Evolutionary conservation across 2,113 vertebrate genomes (phyloP).

Genomic region (Pseudopodoces humilis): DNA sequence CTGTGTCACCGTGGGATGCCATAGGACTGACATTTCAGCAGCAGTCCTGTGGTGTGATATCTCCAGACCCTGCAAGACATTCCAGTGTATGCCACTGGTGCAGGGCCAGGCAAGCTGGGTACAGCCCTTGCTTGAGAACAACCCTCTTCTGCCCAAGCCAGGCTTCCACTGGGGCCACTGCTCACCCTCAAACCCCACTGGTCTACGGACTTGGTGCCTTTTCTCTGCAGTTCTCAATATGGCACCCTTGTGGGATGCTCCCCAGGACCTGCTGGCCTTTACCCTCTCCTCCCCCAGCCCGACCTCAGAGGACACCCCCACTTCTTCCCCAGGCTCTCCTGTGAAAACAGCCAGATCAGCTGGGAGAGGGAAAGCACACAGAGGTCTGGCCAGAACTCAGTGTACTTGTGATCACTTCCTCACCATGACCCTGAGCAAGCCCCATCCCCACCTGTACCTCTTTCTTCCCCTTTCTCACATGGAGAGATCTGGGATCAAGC

Average conservation of each 20-base stretch:
- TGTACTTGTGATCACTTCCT: background rate
- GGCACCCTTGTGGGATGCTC: background rate
- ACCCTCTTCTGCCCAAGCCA: background rate
- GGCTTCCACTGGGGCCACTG: accelerated
- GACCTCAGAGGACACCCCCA: background rate
- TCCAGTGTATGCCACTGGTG: background rate
- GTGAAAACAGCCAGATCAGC: background rate
- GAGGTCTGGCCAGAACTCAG: background rate
- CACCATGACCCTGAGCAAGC: accelerated
- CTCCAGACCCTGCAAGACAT: background rate
- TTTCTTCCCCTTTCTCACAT: background rate
- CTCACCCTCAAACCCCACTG: background rate
- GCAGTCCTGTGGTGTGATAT: background rate
- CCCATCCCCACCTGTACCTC: background rate
- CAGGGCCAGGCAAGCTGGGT: accelerated
- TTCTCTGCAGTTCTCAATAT: background rate
- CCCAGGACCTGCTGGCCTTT: background rate
- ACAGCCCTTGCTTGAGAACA: background rate
- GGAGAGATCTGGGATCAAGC: background rate
- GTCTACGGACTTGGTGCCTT: background rate
- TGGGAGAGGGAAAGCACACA: background rate
- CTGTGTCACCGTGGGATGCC: background rate
- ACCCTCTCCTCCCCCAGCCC: background rate
- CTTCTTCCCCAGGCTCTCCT: background rate
- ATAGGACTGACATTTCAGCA: background rate